phyloP scores from a whole-genome alignment of 2,113 vertebrate species.

The Oryzias melastigma region DNA sequence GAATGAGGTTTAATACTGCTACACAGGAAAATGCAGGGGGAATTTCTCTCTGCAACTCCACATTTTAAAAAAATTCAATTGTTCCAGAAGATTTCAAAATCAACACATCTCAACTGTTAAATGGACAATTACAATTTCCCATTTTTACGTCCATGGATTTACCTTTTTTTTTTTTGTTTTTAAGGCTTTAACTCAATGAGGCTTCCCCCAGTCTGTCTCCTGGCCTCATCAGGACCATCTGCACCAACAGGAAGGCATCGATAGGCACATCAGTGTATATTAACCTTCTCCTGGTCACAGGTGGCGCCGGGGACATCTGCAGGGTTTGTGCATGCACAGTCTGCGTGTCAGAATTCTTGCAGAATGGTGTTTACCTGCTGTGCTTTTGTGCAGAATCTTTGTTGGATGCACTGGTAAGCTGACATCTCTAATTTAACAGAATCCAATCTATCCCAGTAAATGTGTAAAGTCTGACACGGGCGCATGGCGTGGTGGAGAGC shows the following conservation, averaged over 20 bases:
- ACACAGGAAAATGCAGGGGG: too few species aligned
- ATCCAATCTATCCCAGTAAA: constrained; percentile 4
- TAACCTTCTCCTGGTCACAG: constrained; percentile 48
- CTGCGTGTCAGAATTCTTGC: constrained; percentile 4
- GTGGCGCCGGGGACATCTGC: constrained; percentile 28
- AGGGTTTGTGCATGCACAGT: constrained; percentile 11
- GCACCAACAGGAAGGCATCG: constrained; percentile 33
- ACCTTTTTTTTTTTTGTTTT: not conserved
- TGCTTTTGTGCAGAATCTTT: not conserved
- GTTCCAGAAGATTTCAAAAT: too few species aligned
- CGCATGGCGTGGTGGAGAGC: not conserved
- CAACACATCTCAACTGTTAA: not conserved
- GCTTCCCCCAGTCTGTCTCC: constrained; percentile 28
- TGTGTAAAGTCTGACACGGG: not conserved
- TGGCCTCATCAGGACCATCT: constrained; percentile 45
- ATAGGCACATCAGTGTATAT: constrained; percentile 41
- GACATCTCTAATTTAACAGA: constrained; percentile 8
- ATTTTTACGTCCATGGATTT: too few species aligned
- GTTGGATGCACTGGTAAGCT: not conserved
- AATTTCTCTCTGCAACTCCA: too few species aligned
- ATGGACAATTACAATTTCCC: not conserved
- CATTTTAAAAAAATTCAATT: too few species aligned
- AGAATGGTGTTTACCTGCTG: not conserved
- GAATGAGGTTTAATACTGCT: too few species aligned
- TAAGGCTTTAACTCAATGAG: constrained; percentile 35